Conservation (phyloP, 1,140 invertebrate species). For the Paralvinella palmiformis region DNA sequence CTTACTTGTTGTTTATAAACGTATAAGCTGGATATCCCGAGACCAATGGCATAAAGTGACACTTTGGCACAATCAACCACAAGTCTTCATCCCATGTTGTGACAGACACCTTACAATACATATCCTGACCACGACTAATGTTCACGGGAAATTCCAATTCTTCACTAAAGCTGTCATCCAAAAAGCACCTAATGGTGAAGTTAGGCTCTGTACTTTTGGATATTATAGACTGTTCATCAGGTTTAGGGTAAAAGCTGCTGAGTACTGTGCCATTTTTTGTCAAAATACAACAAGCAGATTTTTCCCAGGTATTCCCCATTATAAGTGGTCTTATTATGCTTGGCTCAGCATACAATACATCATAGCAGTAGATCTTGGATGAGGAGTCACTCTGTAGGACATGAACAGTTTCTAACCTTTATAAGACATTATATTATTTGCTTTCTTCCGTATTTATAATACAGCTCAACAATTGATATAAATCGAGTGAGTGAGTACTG, state of each 20-base stretch:
- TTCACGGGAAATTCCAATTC: neutral
- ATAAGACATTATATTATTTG: too few relatives aligned
- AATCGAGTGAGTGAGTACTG: too few relatives aligned
- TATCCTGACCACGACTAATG: neutral
- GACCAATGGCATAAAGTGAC: neutral
- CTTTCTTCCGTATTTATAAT: too few relatives aligned
- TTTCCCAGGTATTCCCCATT: neutral
- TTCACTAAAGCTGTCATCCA: neutral
- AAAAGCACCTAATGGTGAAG: constrained; percentile 1
- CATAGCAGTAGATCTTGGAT: constrained; percentile 3
- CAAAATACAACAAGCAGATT: neutral
- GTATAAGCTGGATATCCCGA: neutral
- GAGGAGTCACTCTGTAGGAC: too few relatives aligned
- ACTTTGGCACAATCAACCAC: neutral
- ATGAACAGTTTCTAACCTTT: too few relatives aligned
- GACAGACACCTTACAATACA: neutral
- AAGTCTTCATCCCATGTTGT: neutral
- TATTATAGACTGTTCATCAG: neutral
- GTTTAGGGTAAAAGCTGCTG: neutral
- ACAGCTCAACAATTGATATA: too few relatives aligned
- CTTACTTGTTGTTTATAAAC: constrained; percentile 4
- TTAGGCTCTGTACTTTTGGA: neutral
- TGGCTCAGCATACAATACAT: neutral
- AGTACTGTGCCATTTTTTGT: constrained; percentile 1
- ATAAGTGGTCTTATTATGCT: neutral